Evolutionary conservation across 2,797 vertebrate species (phyloP).

Genomic region (Pseudochirops cupreus): DNA sequence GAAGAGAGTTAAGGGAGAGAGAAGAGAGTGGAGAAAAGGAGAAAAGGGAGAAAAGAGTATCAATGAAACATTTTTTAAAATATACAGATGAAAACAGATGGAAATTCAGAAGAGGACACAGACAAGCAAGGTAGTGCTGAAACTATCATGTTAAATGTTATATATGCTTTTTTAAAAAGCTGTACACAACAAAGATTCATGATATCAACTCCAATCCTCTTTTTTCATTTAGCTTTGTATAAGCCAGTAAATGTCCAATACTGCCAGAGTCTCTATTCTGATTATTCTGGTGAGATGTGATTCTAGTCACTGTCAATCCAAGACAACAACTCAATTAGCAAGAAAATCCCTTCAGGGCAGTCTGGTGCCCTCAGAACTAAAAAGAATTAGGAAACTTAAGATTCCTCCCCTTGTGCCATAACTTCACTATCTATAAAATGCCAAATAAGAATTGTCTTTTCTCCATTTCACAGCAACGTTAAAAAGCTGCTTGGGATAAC

Average conservation of each 20-base stretch:
- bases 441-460: accelerated
- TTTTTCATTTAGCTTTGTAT: neutral
- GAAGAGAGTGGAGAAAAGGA: neutral
- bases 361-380: neutral
- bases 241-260: neutral
- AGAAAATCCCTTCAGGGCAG: neutral
- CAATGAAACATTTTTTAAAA: neutral
- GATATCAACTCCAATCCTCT: neutral
- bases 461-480: neutral
- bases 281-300: accelerated
- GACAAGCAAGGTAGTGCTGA: neutral
- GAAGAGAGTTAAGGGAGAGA: neutral
- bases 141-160: neutral
- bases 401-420: accelerated
- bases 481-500: neutral
- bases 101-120: neutral
- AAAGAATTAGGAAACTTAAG: neutral
- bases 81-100: neutral
- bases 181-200: neutral
- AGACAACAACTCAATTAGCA: neutral
- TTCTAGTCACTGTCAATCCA: neutral
- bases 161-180: neutral
- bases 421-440: accelerated
- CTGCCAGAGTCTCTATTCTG: accelerated
- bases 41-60: neutral